Base-by-base conservation (phyloP, 1,140 invertebrate species). In the Leptopilina boulardi region DNA sequence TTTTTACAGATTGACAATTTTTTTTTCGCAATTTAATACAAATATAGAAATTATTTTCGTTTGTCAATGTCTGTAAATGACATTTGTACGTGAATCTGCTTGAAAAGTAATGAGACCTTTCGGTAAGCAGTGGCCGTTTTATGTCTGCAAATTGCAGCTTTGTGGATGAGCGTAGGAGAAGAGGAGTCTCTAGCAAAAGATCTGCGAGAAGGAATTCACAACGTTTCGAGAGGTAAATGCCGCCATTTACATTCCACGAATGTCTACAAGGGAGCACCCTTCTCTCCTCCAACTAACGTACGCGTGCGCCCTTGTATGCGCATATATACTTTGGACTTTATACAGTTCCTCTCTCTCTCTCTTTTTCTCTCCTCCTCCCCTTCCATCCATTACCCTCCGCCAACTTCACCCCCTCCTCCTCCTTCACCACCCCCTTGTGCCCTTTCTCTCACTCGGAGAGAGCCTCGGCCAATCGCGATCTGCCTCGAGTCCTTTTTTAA, bases 321-420 rank as follows among this genome's bases (percentile, higher is more conserved):
- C 70, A 30, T 47, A 42, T 30, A 66, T 66, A 66, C 19, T 19
- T 34, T 56, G 34, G 18, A 19, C 21, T 73, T 51, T 74, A 51
- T 70, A 59, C 19, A 47, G 18, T 21, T 21, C 47, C 47, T n/a
- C n/a, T n/a, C n/a, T n/a, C 38, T 47, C 70, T 79, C 74, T 59
- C 56, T 9, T 38, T 79, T 71, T 59, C 56, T 9, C 9, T 79
- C 74, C 74, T 54, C 34, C 8, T n/a, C 34, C 5, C 34, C 5
- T 38, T 38, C 9, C 8, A 4, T 38, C 66, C 56, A 70, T 74
- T 75, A 75, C 42, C 71, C 34, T 72, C 23, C 21, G 34, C 47
- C 71, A 75, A 78, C 44, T 47, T 34, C 73, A 70, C 30, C 59
- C 71, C 74, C 70, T 56, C 73, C 74, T 21, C 19, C 19, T 74